phyloP scores from a whole-genome alignment of 2,888 invertebrate genomes.

The Stomorhina lunata region DNA sequence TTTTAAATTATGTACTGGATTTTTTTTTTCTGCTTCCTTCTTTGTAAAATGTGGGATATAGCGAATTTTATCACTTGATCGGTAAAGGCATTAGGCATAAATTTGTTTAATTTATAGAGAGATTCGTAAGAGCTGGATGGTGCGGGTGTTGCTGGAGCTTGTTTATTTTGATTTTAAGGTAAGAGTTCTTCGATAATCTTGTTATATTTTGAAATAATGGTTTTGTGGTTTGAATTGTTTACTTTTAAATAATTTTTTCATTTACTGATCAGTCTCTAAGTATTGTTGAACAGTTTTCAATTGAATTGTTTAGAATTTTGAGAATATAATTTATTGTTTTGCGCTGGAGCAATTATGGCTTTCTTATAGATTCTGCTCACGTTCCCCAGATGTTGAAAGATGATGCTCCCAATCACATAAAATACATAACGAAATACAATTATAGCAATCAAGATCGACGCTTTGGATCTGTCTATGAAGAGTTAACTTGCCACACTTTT shows the following conservation, averaged over 20 bases:
- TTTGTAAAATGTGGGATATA: background rate
- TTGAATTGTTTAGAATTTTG: background rate
- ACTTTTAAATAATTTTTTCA: conserved; percentile 43
- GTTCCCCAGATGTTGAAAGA: conserved; percentile 23
- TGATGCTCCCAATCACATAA: conserved; percentile 33
- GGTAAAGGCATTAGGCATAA: no score
- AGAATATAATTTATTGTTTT: conserved; percentile 36
- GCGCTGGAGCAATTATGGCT: background rate
- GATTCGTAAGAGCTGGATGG: background rate
- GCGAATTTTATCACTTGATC: background rate
- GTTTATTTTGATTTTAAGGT: background rate
- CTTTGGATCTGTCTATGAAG: background rate
- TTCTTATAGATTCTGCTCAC: conserved; percentile 43
- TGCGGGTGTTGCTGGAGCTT: background rate
- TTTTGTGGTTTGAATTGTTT: conserved; percentile 39
- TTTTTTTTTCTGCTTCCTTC: background rate
- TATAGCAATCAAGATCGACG: background rate
- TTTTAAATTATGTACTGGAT: background rate
- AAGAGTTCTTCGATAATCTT: conserved; percentile 7
- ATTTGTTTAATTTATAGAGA: no score
- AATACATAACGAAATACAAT: conserved; percentile 6
- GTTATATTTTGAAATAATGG: conserved; percentile 20
- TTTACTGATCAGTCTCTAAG: conserved; percentile 16
- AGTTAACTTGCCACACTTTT: conserved; percentile 4
- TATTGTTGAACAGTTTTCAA: no score